Conservation (phyloP, 2,888 invertebrate species). For the Halocaridina rubra region DNA sequence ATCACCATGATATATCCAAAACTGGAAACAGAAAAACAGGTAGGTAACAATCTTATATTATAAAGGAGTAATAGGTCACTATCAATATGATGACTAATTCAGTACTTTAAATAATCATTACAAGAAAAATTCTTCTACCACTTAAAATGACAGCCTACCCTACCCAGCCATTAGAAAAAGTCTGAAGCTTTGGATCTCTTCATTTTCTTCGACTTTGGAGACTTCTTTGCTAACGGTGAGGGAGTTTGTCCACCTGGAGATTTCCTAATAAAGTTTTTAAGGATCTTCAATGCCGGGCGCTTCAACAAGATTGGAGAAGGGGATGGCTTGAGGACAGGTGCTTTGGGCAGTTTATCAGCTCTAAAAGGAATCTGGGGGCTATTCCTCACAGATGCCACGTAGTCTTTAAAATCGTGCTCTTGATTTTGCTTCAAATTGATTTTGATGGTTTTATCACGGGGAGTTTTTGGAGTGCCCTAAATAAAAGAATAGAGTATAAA, state of each 20-base stretch:
- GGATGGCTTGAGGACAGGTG: constrained; percentile 36
- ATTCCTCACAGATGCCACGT: constrained; percentile 25
- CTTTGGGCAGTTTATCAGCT: constrained; percentile 22
- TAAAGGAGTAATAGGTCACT: too few relatives aligned
- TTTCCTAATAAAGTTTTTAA: background rate
- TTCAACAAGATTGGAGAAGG: constrained; percentile 34
- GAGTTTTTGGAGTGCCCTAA: background rate
- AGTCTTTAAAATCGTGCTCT: constrained; percentile 44
- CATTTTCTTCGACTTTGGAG: background rate
- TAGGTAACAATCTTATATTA: too few relatives aligned
- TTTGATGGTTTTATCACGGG: constrained; percentile 16
- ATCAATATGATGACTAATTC: too few relatives aligned
- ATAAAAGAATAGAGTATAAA: too few relatives aligned
- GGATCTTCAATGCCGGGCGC: background rate
- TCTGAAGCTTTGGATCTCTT: background rate
- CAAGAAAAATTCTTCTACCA: too few relatives aligned
- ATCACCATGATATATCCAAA: too few relatives aligned
- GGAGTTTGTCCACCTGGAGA: background rate
- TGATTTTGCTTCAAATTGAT: constrained; percentile 44
- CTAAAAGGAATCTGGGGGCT: constrained; percentile 39
- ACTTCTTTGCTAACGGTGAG: background rate
- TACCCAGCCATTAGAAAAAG: background rate
- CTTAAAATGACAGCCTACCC: too few relatives aligned
- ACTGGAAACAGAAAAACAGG: too few relatives aligned
- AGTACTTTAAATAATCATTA: too few relatives aligned